Base-by-base conservation (phyloP, 2,797 vertebrate species). In the Cossypha caffra region DNA sequence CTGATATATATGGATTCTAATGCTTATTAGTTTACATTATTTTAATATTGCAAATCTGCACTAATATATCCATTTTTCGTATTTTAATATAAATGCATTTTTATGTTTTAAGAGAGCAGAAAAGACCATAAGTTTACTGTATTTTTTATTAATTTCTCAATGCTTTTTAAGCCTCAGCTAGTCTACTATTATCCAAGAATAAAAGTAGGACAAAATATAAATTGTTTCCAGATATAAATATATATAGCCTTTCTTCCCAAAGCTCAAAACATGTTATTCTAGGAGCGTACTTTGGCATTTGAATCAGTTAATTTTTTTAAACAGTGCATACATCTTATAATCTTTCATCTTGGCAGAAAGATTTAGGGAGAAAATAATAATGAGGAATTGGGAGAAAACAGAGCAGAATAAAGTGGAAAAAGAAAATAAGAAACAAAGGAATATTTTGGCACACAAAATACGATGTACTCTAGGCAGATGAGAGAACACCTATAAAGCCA, bases 281-380 rank as follows among this genome's bases (percentile, higher is more conserved):
- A 74, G 40, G 74, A 76, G 19, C 20, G 23, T 50, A 77, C 7
- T 59, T 86, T 50, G 31, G 43, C 31, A 64, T 80, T 86, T 77
- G 29, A 88, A 74, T 77, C 57, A 83, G 16, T 33, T 74, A 23
- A 74, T 82, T 80, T 86, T 45, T 86, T 61, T 29, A 77, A 81
- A 43, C 31, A 43, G 6, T 69, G 31, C 64, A 35, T 79, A 58
- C 28, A 51, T 58, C 54, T 75, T 73, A 81, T 17, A 51, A 29
- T 72, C 50, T 90, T 92, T 94, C 76, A 51, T 92, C 54, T 88
- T 90, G 66, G 69, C 66, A 93, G 80, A 92, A 86, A 61, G 57
- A 40, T 95, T 94, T 92, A 86, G 50, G n/a, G 47, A 8, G 3
- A 13, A 84, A 94, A 82, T 75, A 86, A 67, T 86, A 63, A 86